Conservation (phyloP, 2,113 vertebrate species). For the Ictalurus punctatus region DNA sequence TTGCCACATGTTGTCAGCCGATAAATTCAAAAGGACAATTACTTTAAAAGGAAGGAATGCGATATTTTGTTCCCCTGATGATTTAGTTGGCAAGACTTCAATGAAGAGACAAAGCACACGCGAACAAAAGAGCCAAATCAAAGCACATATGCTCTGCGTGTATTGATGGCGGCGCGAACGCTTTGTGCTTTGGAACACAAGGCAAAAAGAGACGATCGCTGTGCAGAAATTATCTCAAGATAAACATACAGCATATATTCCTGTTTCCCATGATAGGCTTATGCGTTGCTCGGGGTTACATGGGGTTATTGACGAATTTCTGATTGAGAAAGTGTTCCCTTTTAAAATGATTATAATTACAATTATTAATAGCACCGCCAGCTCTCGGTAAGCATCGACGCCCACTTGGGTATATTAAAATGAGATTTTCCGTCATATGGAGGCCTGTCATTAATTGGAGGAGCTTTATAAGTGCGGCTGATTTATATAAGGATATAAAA, state of each 20-base stretch:
- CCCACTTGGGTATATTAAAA: slow-evolving; percentile 41
- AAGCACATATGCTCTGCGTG: slow-evolving; percentile 57
- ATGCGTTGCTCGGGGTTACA: background rate
- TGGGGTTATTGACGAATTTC: background rate
- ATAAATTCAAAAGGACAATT: slow-evolving; percentile 64
- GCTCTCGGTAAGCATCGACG: background rate
- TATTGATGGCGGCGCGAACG: slow-evolving; percentile 50
- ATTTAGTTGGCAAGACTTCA: slow-evolving; percentile 60
- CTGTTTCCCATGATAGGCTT: background rate
- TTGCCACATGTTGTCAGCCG: slow-evolving; percentile 53
- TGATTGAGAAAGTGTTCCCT: slow-evolving; percentile 23
- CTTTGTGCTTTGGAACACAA: slow-evolving; percentile 46
- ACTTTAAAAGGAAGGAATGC: slow-evolving; percentile 45
- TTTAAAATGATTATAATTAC: slow-evolving; percentile 18
- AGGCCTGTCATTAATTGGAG: slow-evolving; percentile 64
- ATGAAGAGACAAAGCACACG: slow-evolving; percentile 56
- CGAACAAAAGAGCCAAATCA: slow-evolving; percentile 52
- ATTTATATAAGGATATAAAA: slow-evolving; percentile 76
- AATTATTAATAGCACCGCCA: slow-evolving; percentile 37
- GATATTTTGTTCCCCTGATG: slow-evolving; percentile 46
- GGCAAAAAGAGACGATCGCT: slow-evolving; percentile 54
- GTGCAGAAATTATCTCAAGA: slow-evolving; percentile 30
- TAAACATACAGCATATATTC: background rate
- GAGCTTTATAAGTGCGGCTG: slow-evolving; percentile 72
- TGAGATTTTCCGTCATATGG: slow-evolving; percentile 66